Conservation (phyloP, 2,797 vertebrate genomes). For the Carduelis carduelis region DNA sequence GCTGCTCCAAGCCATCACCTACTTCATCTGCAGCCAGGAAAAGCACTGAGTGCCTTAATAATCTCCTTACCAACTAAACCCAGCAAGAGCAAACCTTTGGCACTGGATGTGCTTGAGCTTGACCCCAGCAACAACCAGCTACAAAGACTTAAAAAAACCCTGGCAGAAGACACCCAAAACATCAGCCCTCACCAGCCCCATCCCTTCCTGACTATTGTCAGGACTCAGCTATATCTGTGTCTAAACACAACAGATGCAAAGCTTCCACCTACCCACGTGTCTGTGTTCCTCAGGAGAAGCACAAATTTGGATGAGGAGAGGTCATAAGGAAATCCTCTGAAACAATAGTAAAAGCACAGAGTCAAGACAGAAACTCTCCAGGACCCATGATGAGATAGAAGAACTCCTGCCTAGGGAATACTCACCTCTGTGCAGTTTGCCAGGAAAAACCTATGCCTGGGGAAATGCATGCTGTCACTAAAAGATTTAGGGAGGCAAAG, state of each 20-base stretch:
- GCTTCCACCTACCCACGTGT: not conserved
- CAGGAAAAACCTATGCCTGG: not conserved
- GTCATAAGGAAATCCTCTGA: not conserved
- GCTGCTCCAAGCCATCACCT: not conserved
- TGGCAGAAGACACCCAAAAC: not conserved
- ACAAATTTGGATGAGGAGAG: not conserved
- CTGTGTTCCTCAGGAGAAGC: not conserved
- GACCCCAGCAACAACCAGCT: not conserved
- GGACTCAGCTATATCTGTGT: not conserved
- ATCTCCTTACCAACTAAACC: not conserved
- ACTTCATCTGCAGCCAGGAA: not conserved
- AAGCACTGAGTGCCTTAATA: not conserved
- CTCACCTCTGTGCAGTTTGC: not conserved
- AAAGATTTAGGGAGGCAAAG: not conserved
- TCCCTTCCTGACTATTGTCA: not conserved
- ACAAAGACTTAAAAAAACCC: not conserved
- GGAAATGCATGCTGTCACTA: not conserved
- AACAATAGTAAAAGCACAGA: constrained; percentile 4
- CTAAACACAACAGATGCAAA: not conserved
- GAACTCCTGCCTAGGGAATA: not conserved
- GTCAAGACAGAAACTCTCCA: not conserved
- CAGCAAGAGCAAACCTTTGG: not conserved
- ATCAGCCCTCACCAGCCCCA: not conserved
- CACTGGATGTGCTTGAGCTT: not conserved
- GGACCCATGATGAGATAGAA: not conserved